Evolutionary conservation across 2,888 invertebrate genomes (phyloP).

Genomic region (Parasteatoda lunata): DNA sequence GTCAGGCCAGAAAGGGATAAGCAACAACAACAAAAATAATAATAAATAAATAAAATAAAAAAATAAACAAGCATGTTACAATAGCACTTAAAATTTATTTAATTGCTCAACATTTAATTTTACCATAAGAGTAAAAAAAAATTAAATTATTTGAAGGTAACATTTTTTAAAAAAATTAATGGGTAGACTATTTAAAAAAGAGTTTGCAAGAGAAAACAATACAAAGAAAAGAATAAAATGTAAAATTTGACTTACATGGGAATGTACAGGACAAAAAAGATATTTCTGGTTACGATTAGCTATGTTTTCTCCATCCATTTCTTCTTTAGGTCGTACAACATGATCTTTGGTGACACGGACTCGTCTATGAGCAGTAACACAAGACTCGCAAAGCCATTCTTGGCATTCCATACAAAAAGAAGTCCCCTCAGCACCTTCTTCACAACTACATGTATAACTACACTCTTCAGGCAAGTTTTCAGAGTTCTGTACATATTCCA

Average conservation of each 20-base stretch:
- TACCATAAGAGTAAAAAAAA: too few species aligned
- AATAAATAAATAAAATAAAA: too few species aligned
- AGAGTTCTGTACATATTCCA: conserved; percentile 62
- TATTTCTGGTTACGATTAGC: conserved; percentile 76
- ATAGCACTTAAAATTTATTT: too few species aligned
- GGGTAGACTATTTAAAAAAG: too few species aligned
- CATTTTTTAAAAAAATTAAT: too few species aligned
- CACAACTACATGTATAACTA: conserved; percentile 84
- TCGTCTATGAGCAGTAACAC: conserved; percentile 89
- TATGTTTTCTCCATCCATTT: conserved; percentile 81
- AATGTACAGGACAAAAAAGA: conserved; percentile 84
- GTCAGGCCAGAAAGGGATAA: too few species aligned
- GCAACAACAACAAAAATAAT: too few species aligned
- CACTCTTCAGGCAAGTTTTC: conserved; percentile 52
- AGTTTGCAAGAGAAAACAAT: too few species aligned
- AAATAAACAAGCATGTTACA: too few species aligned
- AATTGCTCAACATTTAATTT: too few species aligned
- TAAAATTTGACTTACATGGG: conserved; percentile 76
- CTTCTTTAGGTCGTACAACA: conserved; percentile 89
- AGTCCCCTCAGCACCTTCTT: conserved; percentile 86
- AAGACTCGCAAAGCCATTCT: conserved; percentile 93
- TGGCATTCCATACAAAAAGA: conserved; percentile 93
- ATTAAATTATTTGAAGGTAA: too few species aligned
- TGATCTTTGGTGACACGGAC: conserved; percentile 95
- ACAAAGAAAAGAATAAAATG: neutral